These are phyloP conservation scores for Caenorhabditis parvicauda DNA, from an alignment of 2,888 invertebrate species.

Conservation along the genomic window DNA sequence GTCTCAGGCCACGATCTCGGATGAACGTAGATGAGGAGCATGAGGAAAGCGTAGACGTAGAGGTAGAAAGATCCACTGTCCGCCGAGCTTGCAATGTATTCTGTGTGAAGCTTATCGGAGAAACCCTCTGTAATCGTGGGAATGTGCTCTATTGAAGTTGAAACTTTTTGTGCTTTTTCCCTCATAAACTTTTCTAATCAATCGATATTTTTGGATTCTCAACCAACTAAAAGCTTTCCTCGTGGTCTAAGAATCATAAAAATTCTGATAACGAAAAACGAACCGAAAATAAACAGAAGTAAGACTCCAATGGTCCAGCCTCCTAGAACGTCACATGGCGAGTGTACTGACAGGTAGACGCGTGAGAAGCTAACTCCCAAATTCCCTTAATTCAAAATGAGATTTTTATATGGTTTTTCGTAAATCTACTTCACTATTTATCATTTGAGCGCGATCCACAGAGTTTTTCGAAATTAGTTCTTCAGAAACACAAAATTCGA, in stretches of 20 bases:
- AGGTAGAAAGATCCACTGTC: slow-evolving; percentile 8
- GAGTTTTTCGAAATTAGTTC: no score
- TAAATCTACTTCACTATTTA: no score
- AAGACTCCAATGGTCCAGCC: slow-evolving; percentile 38
- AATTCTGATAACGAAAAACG: slow-evolving; percentile 1
- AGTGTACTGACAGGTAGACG: slow-evolving; percentile 35
- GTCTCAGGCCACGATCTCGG: slow-evolving; percentile 39
- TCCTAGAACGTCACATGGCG: slow-evolving; percentile 32
- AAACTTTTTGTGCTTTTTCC: no score
- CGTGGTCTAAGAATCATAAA: not conserved
- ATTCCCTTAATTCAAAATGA: slow-evolving; percentile 36
- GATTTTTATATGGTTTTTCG: no score
- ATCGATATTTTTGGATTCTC: no score
- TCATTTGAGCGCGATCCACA: no score
- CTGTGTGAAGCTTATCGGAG: slow-evolving; percentile 19
- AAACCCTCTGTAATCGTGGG: slow-evolving; percentile 20
- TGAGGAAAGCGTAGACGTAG: slow-evolving; percentile 11
- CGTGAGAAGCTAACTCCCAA: slow-evolving; percentile 30
- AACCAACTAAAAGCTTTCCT: not conserved
- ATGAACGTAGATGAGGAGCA: slow-evolving; percentile 17
- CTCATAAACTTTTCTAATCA: no score
- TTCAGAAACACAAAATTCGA: no score
- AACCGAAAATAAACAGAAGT: slow-evolving; percentile 7
- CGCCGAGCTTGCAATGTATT: slow-evolving; percentile 16
- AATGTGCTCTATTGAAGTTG: no score